A percentile compares a stretch with the other conserved stretches of the same genome.
Evolutionary conservation across 2,888 invertebrate genomes (phyloP).

Genomic region (Neuroscelio doddi): DNA sequence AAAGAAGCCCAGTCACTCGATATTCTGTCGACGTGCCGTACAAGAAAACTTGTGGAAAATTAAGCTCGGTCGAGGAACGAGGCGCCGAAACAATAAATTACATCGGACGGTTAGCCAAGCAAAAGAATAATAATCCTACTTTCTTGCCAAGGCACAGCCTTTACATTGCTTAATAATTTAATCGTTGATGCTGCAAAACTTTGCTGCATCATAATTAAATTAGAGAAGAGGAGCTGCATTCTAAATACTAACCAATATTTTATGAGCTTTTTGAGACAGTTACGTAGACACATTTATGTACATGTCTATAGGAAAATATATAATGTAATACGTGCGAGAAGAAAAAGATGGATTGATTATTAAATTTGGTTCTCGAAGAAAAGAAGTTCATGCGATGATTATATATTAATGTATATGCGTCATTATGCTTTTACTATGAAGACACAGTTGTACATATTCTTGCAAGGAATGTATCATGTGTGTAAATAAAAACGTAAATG

Average conservation of each 20-base stretch:
- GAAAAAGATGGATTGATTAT: too few species aligned
- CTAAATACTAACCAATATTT: conserved; percentile 29
- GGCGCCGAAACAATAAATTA: conserved; percentile 38
- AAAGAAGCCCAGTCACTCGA: conserved; percentile 30
- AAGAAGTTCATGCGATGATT: too few species aligned
- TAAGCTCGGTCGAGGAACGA: conserved; percentile 15
- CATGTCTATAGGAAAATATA: background rate
- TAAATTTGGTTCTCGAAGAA: too few species aligned
- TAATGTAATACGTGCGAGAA: background rate
- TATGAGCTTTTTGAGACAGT: conserved; percentile 1
- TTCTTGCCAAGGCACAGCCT: conserved; percentile 12
- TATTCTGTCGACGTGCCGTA: conserved; percentile 40
- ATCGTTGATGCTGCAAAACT: conserved; percentile 27
- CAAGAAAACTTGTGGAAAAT: conserved; percentile 43
- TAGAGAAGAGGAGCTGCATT: conserved; percentile 15
- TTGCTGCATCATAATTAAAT: conserved; percentile 26
- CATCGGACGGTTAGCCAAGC: conserved; percentile 15
- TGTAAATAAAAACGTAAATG: too few species aligned
- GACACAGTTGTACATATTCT: too few species aligned
- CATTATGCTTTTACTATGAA: too few species aligned
- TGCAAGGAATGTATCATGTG: too few species aligned
- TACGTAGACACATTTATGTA: too few species aligned
- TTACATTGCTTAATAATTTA: conserved; percentile 33
- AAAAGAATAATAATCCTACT: conserved; percentile 28
- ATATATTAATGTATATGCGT: too few species aligned